phyloP scores from a whole-genome alignment of 2,113 vertebrate species.

The Connochaetes taurinus region DNA sequence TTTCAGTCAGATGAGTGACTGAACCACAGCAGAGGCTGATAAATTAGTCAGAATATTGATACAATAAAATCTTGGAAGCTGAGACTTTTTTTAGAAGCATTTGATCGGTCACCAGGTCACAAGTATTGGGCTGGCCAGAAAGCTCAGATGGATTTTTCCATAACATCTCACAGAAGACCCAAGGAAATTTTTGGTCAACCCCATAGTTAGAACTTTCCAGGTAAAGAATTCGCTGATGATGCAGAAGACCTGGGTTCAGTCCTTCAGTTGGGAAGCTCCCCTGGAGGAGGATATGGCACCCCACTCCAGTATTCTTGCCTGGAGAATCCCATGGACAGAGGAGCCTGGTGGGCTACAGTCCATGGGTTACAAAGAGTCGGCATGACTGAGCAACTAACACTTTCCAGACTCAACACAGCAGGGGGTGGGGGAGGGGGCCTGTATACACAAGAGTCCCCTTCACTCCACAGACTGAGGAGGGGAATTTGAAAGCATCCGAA shows the following conservation, averaged over 20 bases:
- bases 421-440: neutral
- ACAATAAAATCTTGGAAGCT: neutral
- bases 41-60: neutral
- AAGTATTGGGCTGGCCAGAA: neutral
- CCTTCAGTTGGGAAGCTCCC: neutral
- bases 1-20: conserved; percentile 16
- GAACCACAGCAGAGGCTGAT: neutral
- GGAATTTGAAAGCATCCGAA: neutral
- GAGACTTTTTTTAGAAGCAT: neutral
- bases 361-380: neutral
- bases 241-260: neutral
- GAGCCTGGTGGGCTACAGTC: neutral
- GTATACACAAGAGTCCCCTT: too few species aligned
- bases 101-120: neutral
- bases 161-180: neutral
- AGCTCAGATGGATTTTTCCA: neutral
- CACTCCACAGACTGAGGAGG: too few species aligned
- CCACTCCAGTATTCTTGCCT: neutral
- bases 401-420: neutral
- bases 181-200: neutral
- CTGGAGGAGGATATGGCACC: neutral
- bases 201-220: neutral
- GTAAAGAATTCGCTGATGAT: neutral
- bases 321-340: neutral
- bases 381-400: neutral